phyloP scores from a whole-genome alignment of 2,113 vertebrate species.

The Regulus satrapa region DNA sequence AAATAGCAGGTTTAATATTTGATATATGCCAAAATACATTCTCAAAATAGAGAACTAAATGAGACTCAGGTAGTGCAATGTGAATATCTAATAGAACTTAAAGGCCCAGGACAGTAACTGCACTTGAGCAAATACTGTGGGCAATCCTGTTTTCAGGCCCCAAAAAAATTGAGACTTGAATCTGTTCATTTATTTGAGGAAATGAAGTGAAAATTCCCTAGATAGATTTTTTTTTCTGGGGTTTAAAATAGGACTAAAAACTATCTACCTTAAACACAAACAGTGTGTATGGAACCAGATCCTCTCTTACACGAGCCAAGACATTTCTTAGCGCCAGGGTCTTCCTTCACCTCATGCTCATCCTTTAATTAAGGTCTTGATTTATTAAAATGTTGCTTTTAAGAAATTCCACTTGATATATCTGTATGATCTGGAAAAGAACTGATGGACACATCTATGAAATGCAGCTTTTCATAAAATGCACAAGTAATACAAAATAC shows the following conservation, averaged over 20 bases:
- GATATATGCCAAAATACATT: not conserved
- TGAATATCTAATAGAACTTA: not conserved
- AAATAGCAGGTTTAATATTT: not conserved
- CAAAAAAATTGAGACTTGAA: not conserved
- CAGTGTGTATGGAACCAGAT: not conserved
- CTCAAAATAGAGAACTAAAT: not conserved
- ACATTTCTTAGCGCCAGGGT: not conserved
- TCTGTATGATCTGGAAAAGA: not conserved
- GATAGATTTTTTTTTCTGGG: not conserved
- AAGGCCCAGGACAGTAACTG: not conserved
- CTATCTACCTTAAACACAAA: not conserved
- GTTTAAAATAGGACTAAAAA: not conserved
- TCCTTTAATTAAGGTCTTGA: not conserved
- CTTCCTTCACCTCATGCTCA: not conserved
- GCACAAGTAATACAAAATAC: not conserved
- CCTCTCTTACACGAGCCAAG: not conserved
- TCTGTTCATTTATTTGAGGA: not conserved
- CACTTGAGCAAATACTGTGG: not conserved
- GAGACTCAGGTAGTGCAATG: not conserved
- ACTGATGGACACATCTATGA: not conserved
- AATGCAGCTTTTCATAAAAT: not conserved
- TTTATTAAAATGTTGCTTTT: not conserved
- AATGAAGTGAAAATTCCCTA: not conserved
- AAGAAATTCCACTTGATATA: not conserved
- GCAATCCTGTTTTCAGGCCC: not conserved